Evolutionary conservation across 1,140 invertebrate genomes (phyloP).

Genomic region (Zaprionus kolodkinae): DNA sequence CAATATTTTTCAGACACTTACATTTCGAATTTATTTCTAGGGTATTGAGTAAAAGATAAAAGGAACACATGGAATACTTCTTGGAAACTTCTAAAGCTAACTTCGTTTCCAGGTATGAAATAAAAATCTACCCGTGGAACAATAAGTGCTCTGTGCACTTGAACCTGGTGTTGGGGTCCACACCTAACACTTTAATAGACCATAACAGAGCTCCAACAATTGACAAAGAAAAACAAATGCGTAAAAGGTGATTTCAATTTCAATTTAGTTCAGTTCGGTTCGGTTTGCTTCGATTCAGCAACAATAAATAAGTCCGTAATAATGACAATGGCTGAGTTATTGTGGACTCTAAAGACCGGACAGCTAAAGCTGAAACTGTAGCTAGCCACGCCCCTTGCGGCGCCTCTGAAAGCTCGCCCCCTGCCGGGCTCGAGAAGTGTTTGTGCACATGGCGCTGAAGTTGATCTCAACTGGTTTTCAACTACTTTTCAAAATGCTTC

Average conservation of each 20-base stretch:
- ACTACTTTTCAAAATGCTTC: slow-evolving; percentile 82
- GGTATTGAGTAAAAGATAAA: not conserved
- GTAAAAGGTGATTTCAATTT: slow-evolving; percentile 66
- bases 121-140: slow-evolving; percentile 19
- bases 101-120: slow-evolving; percentile 15
- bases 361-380: slow-evolving; percentile 11
- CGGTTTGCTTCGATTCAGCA: slow-evolving; percentile 32
- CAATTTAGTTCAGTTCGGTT: slow-evolving; percentile 44
- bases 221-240: slow-evolving; percentile 81
- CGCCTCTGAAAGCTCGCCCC: not conserved
- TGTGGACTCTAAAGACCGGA: slow-evolving; percentile 53
- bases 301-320: slow-evolving; percentile 60
- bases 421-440: slow-evolving; percentile 3
- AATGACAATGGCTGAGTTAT: slow-evolving; percentile 67
- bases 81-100: slow-evolving; percentile 21
- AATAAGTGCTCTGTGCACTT: slow-evolving; percentile 70
- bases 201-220: slow-evolving; percentile 43
- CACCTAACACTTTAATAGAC: slow-evolving; percentile 49
- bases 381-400: slow-evolving; percentile 5
- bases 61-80: slow-evolving; percentile 10
- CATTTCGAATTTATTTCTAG: not conserved
- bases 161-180: slow-evolving; percentile 66
- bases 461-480: slow-evolving; percentile 81
- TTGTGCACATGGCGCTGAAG: slow-evolving; percentile 70
- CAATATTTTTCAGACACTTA: not conserved